phyloP scores from a whole-genome alignment of 2,113 vertebrate genomes.

The Rhinogobius similis region DNA sequence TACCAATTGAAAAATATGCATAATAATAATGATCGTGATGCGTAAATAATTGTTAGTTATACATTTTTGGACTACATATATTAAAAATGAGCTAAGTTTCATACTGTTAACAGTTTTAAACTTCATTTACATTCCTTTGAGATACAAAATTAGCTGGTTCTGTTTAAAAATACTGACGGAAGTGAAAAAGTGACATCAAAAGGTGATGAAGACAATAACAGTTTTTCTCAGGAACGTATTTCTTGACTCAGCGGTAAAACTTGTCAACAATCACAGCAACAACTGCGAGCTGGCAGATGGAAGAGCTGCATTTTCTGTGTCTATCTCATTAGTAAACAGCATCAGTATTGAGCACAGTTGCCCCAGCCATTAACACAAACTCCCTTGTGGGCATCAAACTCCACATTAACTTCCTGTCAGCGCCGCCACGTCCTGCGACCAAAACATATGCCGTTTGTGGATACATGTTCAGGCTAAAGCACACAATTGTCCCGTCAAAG shows the following conservation, averaged over 20 bases:
- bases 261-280: constrained; percentile 34
- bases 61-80: too few species aligned
- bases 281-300: constrained; percentile 43
- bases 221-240: constrained; percentile 18
- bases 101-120: too few species aligned
- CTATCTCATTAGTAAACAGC: constrained; percentile 52
- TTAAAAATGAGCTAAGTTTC: too few species aligned
- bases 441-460: constrained; percentile 38
- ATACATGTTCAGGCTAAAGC: constrained; percentile 16
- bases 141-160: neutral
- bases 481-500: constrained; percentile 16
- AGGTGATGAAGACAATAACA: constrained; percentile 5
- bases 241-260: constrained; percentile 23
- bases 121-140: neutral
- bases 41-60: neutral
- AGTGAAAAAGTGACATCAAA: neutral
- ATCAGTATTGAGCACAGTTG: constrained; percentile 29
- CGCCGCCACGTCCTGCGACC: constrained; percentile 30
- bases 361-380: constrained; percentile 45
- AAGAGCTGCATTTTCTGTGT: constrained; percentile 14
- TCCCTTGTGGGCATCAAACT: constrained; percentile 50
- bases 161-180: neutral
- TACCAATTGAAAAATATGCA: too few species aligned
- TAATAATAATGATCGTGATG: too few species aligned
- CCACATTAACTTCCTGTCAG: constrained; percentile 45